Evolutionary conservation across 2,113 vertebrate genomes (phyloP).

Genomic region (Equus quagga): DNA sequence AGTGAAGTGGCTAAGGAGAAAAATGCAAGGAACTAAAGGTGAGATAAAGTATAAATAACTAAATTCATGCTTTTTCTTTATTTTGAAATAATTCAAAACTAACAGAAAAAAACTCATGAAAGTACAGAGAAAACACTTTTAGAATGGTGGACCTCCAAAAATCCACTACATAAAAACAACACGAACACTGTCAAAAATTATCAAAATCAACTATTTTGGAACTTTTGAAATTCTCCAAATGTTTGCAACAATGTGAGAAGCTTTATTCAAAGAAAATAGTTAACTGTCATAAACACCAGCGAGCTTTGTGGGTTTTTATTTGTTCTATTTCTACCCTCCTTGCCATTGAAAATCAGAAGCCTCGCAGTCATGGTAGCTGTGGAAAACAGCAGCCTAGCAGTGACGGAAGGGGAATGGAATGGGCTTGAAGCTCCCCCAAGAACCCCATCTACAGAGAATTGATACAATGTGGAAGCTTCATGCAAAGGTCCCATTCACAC

Average conservation of each 20-base stretch:
- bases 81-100: background rate
- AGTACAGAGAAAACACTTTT: background rate
- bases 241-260: background rate
- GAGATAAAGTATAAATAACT: background rate
- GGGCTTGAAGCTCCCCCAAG: rapidly evolving
- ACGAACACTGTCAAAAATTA: background rate
- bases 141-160: background rate
- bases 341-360: background rate
- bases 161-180: background rate
- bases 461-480: background rate
- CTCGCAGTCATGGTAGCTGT: rapidly evolving
- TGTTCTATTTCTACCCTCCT: background rate
- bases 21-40: background rate
- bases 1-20: background rate
- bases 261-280: background rate
- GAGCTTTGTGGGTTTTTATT: background rate
- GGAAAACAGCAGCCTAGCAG: background rate
- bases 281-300: background rate
- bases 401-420: background rate
- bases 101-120: background rate
- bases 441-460: rapidly evolving
- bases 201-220: background rate
- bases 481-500: background rate
- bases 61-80: background rate
- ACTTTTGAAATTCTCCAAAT: background rate